Conservation (phyloP, 1,140 invertebrate genomes). For the Neotoxoptera formosana region DNA sequence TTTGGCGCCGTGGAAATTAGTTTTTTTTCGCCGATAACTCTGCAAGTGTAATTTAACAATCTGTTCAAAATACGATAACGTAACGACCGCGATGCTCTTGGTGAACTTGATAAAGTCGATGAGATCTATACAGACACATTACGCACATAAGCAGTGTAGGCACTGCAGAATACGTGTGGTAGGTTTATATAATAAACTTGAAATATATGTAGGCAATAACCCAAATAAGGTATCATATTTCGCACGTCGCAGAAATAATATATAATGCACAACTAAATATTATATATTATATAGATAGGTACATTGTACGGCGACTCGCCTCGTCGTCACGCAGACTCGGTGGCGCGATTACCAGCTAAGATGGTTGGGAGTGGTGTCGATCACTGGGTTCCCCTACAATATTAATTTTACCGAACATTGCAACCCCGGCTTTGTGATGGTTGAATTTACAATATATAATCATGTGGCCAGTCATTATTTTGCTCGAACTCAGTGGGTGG, state of each 20-base stretch:
- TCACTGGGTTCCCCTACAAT: no score
- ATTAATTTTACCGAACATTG: no score
- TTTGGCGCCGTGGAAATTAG: background rate
- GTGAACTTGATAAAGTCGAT: background rate
- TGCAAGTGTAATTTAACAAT: conserved; percentile 11
- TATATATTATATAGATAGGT: background rate
- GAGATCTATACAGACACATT: background rate
- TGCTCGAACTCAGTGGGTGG: no score
- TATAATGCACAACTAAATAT: background rate
- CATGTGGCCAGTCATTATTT: no score
- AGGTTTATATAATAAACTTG: background rate
- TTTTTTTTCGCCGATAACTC: background rate
- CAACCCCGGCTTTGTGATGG: no score
- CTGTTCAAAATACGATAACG: background rate
- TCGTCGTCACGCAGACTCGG: background rate
- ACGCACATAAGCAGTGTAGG: background rate
- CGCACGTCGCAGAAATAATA: background rate
- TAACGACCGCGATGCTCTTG: conserved; percentile 11
- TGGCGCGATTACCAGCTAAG: background rate
- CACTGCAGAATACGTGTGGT: background rate
- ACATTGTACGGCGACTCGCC: background rate
- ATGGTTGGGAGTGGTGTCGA: background rate
- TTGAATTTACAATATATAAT: no score
- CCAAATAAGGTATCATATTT: background rate
- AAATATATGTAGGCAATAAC: background rate